Percentiles rank a stretch among this genome's conserved stretches.
phyloP scores from a whole-genome alignment of 2,888 invertebrate species.

The Hyposoter dolosus region DNA sequence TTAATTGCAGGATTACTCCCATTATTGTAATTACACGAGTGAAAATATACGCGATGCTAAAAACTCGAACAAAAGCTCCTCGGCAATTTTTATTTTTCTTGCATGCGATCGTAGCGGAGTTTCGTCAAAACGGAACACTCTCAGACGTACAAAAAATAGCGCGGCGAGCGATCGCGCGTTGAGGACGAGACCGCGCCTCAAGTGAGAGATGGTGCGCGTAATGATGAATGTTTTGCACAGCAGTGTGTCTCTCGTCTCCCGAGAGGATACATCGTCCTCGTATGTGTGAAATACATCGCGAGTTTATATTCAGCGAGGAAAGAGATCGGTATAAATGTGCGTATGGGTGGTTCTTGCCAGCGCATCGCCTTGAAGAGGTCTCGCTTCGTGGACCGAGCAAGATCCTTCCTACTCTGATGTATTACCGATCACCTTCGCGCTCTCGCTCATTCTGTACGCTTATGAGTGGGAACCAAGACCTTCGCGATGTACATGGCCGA shows the following conservation, averaged over 20 bases:
- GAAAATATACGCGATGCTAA: not conserved
- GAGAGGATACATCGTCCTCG: conserved; percentile 68
- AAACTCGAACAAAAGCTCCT: conserved; percentile 11
- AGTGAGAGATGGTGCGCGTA: conserved; percentile 73
- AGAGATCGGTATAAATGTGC: conserved; percentile 50
- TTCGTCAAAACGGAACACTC: conserved; percentile 16
- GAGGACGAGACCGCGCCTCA: conserved; percentile 61
- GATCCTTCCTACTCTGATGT: conserved; percentile 51
- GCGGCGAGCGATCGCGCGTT: conserved; percentile 48
- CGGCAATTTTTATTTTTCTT: conserved; percentile 30
- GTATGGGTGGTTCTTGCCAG: conserved; percentile 49
- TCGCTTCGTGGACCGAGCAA: conserved; percentile 50
- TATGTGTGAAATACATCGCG: conserved; percentile 33
- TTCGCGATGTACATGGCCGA: conserved; percentile 60
- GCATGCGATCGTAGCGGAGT: conserved; percentile 15
- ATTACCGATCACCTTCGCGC: conserved; percentile 59
- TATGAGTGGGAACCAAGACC: conserved; percentile 61
- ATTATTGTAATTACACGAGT: conserved; percentile 22
- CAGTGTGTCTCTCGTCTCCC: conserved; percentile 67
- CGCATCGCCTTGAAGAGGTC: conserved; percentile 75
- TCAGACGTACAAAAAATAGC: conserved; percentile 65
- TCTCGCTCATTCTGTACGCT: conserved; percentile 28
- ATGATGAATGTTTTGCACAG: conserved; percentile 77
- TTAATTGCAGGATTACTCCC: conserved; percentile 42
- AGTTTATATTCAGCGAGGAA: conserved; percentile 48